Evolutionary conservation across 1,140 invertebrate genomes (phyloP), one percentile per base, ranked within the genome.

Genomic region (Anthonomus grandis): DNA sequence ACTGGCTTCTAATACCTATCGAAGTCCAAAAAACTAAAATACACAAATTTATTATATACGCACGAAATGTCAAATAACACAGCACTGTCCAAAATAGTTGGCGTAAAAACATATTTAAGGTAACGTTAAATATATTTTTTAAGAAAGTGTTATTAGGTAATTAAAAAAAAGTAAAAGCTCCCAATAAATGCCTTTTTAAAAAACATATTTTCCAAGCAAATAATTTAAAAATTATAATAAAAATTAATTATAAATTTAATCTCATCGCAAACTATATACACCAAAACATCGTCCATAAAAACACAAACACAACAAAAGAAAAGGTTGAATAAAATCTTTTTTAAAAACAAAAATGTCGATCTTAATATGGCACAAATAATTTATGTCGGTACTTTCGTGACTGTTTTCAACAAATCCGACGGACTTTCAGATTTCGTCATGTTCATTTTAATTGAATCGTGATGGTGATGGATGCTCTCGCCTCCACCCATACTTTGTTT

Each of bases 401-500:
- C 71, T 45, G 70, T 66, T 66, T 74, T 74, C 50, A 73, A 60
- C 19, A 73, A 63, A 66, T 74, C 71, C 18, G 66, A 66, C 23
- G 62, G 57, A 22, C 59, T 59, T 46, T 63, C 64, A 17, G 66
- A 55, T 60, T 74, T 74, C 31, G 72, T 70, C 46, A 70, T 70
- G 64, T 66, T 74, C 75, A 77, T 78, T 67, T 74, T 79, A 73
- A 71, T 76, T 57, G 74, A 71, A 36, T 80, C 79, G 50, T 78
- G 81, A 65, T 84, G 81, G 63, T 83, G 82, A 65, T 83, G 81
- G 58, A 80, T 75, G 31, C 55, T 57, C 13, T 55, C 79, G 70
- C 31, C 68, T 66, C 59, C 73, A 70, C 19, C 67, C 65, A 60
- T 75, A 65, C 53, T 75, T 65, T 61, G 75, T 84, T 72, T 89